Evolutionary conservation across 2,797 vertebrate species (phyloP), one percentile per base, ranked within the genome.

Genomic region (Pseudocheirus occidentalis): DNA sequence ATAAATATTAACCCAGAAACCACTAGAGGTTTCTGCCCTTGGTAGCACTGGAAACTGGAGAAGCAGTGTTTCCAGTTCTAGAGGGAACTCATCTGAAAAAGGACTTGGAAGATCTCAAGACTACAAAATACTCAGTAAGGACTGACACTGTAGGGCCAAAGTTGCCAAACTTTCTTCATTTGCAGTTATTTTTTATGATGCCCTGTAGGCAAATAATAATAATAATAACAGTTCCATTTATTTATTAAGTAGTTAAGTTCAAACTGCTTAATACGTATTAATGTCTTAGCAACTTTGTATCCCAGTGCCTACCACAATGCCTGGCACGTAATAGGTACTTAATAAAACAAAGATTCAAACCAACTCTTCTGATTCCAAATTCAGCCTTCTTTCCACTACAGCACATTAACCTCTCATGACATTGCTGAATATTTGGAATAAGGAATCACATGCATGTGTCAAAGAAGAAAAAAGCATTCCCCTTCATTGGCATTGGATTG

Each of bases 381-480:
- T 12, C 31, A 62, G 59, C 31, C 4, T 11, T 62, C 31, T 34
- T 62, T 34, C 31, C 59, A 57, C 57, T 58, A 34, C 31, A 62
- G 29, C 11, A 62, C 13, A 34, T 62, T 62, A 6, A 34, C 31
- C 31, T 62, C 58, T 62, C 59, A 34, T 62, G 31, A 14, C 29
- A 62, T 62, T 34, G 31, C 58, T 12, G 2, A 62, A 62, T 62
- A 34, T 62, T 62, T 34, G 59, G 31, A 34, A 62, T 34, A 62
- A 34, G 58, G 12, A 62, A 62, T 62, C 59, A 31, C 29, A 62
- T 34, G 31, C 34, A 62, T 31, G 31, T 31, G 59, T 31, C 59
- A 92, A 96, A 90, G 31, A 96, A 91, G 57, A 55, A 94, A 93
- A 24, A 58, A 16, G 2, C 93, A 46, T 55, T 97, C 95, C 46